Conservation (phyloP, 2,888 invertebrate genomes). For the Andrena hattorfiana region DNA sequence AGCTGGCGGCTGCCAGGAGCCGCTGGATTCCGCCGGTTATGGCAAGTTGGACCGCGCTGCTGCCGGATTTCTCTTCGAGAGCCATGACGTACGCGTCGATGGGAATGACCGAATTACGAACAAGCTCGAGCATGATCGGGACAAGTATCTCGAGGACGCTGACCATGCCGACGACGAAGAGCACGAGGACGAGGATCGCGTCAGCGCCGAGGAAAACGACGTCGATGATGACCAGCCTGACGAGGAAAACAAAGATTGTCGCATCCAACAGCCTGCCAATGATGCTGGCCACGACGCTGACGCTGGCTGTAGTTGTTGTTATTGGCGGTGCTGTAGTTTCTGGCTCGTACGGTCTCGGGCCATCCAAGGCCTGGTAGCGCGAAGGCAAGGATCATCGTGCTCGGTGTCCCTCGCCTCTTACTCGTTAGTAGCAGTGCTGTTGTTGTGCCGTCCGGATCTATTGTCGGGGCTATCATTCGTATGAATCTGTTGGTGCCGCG, state of each 20-base stretch:
- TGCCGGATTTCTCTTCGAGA: conserved; percentile 33
- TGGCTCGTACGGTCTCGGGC: conserved; percentile 59
- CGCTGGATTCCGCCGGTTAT: conserved; percentile 68
- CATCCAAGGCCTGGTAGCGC: conserved; percentile 71
- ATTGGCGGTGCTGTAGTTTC: conserved; percentile 42
- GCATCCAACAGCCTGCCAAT: conserved; percentile 26
- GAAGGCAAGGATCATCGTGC: conserved; percentile 61
- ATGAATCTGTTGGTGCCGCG: conserved; percentile 64
- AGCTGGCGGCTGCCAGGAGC: conserved; percentile 71
- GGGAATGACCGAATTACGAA: conserved; percentile 50
- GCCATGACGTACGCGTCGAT: conserved; percentile 56
- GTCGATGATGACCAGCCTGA: conserved; percentile 22
- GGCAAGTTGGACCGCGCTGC: conserved; percentile 54
- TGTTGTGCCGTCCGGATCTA: conserved; percentile 67
- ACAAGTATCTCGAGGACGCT: conserved; percentile 36
- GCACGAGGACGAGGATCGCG: conserved; percentile 46
- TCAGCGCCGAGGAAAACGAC: conserved; percentile 21
- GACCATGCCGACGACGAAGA: conserved; percentile 49
- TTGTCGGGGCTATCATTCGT: conserved; percentile 50
- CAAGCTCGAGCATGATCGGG: conserved; percentile 43
- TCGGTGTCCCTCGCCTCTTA: conserved; percentile 30
- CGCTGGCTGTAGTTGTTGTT: conserved; percentile 34
- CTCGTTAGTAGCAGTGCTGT: conserved; percentile 63
- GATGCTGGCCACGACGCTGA: conserved; percentile 34
- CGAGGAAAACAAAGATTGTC: conserved; percentile 10